Base-by-base conservation (phyloP, 2,888 invertebrate species). In the Heterodera filipjevi region DNA sequence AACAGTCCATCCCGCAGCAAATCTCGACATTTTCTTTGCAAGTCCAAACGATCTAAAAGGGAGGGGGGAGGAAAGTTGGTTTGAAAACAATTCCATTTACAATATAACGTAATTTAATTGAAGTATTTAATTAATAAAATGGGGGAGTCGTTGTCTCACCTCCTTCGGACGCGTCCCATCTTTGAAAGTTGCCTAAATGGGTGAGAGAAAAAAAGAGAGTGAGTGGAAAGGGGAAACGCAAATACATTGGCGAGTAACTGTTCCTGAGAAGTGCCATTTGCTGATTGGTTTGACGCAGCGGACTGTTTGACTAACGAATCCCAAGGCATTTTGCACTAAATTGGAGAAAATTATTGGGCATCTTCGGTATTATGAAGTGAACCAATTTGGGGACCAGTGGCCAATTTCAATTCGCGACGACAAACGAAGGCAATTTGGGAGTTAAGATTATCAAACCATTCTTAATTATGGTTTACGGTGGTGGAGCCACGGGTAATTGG, bases 131-230 rank as follows among this genome's bases (percentile, higher is more conserved):
- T n/a, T n/a, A n/a, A n/a, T n/a, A n/a, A 3, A 33, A 19, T 39
- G 33, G 19, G 30, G 30, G 6, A 8, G 6, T 71, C 30, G 16
- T 19, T n/a, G 14, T 16, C 74, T 49, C 46, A 46, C 75, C 33
- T 80, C 79, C 72, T 86, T 86, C 22, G 87, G 87, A 12, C 85
- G 84, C 8, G 86, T 81, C 16, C 88, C 88, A 75, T 88, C 83
- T 3, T 78, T 46, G 82, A 85, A 88, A 82, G 86, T 86, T 44
- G 87, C 75, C 87, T 88, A 77, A 77, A 87, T 83, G 14, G 16
- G 16, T n/a, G 19, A 33, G 2, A 59, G 2, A 8, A 27, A 59
- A 27, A 59, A 3, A 0, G 12, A 27, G 2, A 0, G 39, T 0
- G 12, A 39, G 12, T 39, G 5, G 27, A 27, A 59, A 8, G 59